phyloP scores from a whole-genome alignment of 2,797 vertebrate species.

The Anguilla marmorata region DNA sequence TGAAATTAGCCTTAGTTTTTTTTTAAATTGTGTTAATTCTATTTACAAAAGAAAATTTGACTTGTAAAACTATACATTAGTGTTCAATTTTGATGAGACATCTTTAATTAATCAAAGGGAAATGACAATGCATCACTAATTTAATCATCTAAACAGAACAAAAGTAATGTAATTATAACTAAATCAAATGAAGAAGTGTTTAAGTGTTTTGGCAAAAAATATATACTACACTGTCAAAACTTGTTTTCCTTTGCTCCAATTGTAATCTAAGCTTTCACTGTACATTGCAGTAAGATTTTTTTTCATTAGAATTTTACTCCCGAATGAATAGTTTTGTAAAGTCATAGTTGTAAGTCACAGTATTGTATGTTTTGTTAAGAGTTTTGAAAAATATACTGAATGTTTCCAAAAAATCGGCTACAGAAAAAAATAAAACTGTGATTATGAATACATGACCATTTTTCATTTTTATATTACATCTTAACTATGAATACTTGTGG shows the following conservation, averaged over 20 bases:
- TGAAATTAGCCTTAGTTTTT: no score
- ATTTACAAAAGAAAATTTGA: not conserved
- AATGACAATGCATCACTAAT: not conserved
- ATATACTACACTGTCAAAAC: not conserved
- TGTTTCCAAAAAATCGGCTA: not conserved
- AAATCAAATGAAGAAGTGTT: not conserved
- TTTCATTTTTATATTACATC: slow-evolving; percentile 25
- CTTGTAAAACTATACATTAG: not conserved
- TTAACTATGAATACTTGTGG: slow-evolving; percentile 31
- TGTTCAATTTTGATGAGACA: not conserved
- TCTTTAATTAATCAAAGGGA: not conserved
- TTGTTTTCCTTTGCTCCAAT: not conserved
- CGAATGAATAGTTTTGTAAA: not conserved
- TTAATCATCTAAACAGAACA: not conserved
- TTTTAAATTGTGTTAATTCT: not conserved
- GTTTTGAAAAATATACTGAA: not conserved
- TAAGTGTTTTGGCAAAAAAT: not conserved
- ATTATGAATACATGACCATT: not conserved
- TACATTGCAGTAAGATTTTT: not conserved
- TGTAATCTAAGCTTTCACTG: not conserved
- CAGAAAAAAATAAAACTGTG: not conserved
- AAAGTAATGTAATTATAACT: not conserved
- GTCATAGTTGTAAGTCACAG: not conserved
- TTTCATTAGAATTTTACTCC: not conserved
- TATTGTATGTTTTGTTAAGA: not conserved